Conservation (phyloP, 2,888 invertebrate genomes). For the Drosophila nr. perissopoda region DNA sequence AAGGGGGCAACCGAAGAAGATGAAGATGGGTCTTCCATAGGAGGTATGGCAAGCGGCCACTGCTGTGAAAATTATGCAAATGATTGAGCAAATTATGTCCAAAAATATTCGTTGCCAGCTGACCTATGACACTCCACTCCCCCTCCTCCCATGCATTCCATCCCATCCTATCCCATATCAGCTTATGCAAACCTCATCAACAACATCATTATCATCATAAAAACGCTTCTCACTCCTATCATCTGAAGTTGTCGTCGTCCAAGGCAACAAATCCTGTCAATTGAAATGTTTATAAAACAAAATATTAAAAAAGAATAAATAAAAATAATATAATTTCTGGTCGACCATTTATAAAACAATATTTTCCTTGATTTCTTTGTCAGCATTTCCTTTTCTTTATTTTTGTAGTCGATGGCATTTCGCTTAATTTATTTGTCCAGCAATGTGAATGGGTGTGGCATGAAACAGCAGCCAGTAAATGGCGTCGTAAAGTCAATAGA, state of each 20-base stretch:
- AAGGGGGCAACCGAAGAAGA: neutral
- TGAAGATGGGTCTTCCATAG: neutral
- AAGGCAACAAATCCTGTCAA: conserved; percentile 70
- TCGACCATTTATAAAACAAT: conserved; percentile 24
- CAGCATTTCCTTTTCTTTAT: conserved; percentile 5
- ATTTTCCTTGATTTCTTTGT: conserved; percentile 35
- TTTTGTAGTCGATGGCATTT: conserved; percentile 6
- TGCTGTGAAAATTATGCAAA: conserved; percentile 75
- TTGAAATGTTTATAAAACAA: conserved; percentile 58
- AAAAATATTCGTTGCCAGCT: conserved; percentile 51
- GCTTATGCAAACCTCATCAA: conserved; percentile 15
- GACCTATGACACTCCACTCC: conserved; percentile 41
- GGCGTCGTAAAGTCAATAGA: neutral
- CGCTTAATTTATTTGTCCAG: conserved; percentile 42
- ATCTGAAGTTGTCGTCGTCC: conserved; percentile 49
- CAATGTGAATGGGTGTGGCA: neutral
- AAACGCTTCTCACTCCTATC: conserved; percentile 1
- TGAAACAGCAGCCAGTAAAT: conserved; percentile 11
- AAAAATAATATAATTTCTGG: conserved; percentile 28
- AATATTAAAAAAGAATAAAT: conserved; percentile 26
- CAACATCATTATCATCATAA: conserved; percentile 35
- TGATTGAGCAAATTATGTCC: conserved; percentile 78
- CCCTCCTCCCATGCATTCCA: too few species aligned
- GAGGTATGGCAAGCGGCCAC: conserved; percentile 37
- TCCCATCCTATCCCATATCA: neutral